phyloP scores from a whole-genome alignment of 2,888 invertebrate genomes.

The Rhingia campestris region DNA sequence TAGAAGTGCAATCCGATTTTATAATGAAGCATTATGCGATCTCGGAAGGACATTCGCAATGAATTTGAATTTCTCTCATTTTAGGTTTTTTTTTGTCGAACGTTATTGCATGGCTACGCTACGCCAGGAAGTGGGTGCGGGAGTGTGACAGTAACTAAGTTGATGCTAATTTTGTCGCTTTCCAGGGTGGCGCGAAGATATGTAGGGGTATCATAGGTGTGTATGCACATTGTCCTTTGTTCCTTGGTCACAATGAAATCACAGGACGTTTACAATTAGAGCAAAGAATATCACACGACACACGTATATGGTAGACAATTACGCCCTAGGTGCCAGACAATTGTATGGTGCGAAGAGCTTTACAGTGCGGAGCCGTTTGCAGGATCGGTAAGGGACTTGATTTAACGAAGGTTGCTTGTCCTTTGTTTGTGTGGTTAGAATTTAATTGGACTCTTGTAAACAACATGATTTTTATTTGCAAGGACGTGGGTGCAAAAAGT shows the following conservation, averaged over 20 bases:
- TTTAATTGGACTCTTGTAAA: slow-evolving; percentile 63
- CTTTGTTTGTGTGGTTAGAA: slow-evolving; percentile 31
- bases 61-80: slow-evolving; percentile 51
- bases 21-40: slow-evolving; percentile 67
- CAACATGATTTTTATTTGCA: slow-evolving; percentile 52
- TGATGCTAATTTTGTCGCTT: slow-evolving; percentile 55
- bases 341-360: slow-evolving; percentile 28
- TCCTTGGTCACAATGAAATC: slow-evolving; percentile 56
- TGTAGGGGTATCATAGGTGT: slow-evolving; percentile 7
- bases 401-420: slow-evolving; percentile 23
- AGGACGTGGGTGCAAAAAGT: slow-evolving; percentile 22
- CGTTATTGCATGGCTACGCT: slow-evolving; percentile 2
- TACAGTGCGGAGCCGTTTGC: slow-evolving; percentile 8
- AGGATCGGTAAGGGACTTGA: slow-evolving; percentile 20
- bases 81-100: slow-evolving; percentile 11
- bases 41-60: slow-evolving; percentile 61
- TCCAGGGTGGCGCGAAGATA: not conserved
- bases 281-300: slow-evolving; percentile 10
- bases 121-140: not conserved
- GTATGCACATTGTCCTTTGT: slow-evolving; percentile 25
- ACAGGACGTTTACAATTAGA: slow-evolving; percentile 46
- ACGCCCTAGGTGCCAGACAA: slow-evolving; percentile 61
- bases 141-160: slow-evolving; percentile 49
- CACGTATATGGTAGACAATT: slow-evolving; percentile 12
- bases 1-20: slow-evolving; percentile 56